These are phyloP conservation scores for Channa argus DNA, from an alignment of 2,113 vertebrate species.

Conservation along the genomic window DNA sequence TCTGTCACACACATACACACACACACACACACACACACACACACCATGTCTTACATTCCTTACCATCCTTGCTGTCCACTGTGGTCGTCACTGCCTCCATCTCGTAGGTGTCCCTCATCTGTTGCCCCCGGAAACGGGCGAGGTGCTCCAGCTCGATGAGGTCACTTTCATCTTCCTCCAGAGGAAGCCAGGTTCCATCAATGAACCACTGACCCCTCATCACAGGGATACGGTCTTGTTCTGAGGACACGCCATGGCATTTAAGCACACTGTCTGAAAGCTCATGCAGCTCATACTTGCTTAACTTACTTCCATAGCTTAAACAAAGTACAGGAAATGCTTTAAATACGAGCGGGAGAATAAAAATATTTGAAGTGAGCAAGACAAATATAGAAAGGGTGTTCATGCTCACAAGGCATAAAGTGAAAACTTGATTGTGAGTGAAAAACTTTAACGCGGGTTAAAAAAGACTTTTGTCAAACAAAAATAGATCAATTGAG, in stretches of 20 bases:
- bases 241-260: conserved; percentile 71
- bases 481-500: too few species aligned
- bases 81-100: conserved; percentile 87
- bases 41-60: conserved; percentile 47
- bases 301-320: background rate
- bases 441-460: too few species aligned
- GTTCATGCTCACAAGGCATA: background rate
- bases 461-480: too few species aligned
- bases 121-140: conserved; percentile 90
- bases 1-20: background rate
- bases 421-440: background rate
- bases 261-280: background rate
- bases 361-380: too few species aligned
- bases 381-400: background rate
- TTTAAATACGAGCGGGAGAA: too few species aligned
- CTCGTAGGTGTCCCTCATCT: conserved; percentile 92
- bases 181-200: conserved; percentile 94
- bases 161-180: conserved; percentile 97
- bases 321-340: background rate
- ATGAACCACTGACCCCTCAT: conserved; percentile 99
- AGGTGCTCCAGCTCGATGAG: conserved; percentile 94
- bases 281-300: background rate
- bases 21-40: background rate
- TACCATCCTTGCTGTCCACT: conserved; percentile 93
- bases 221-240: conserved; percentile 94